Evolutionary conservation across 2,888 invertebrate species (phyloP).

Genomic region (Erannis defoliaria): DNA sequence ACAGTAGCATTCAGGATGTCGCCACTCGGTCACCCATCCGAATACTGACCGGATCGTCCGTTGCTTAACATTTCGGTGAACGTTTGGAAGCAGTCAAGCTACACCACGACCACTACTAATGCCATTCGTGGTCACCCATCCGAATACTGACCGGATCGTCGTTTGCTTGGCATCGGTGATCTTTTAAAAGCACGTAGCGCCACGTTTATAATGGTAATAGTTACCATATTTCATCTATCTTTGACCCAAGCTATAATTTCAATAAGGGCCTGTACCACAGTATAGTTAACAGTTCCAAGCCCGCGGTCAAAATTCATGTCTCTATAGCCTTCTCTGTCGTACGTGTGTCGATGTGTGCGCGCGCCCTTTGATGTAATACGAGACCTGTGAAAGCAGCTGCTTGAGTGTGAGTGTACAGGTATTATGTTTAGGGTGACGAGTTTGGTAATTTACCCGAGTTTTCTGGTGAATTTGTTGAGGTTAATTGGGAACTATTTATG

Average conservation of each 20-base stretch:
- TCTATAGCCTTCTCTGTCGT: constrained; percentile 40
- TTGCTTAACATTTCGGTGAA: no score
- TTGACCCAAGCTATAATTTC: constrained; percentile 7
- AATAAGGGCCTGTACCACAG: neutral
- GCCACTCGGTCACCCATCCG: no score
- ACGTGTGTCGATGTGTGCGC: constrained; percentile 34
- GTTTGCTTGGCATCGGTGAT: no score
- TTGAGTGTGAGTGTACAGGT: constrained; percentile 63
- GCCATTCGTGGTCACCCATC: no score
- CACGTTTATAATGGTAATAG: no score
- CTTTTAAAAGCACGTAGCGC: no score
- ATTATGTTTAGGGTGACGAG: constrained; percentile 48
- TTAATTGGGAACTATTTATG: neutral
- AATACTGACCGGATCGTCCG: no score
- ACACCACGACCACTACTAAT: no score
- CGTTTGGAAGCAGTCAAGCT: no score
- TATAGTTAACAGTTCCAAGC: neutral
- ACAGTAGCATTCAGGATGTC: no score
- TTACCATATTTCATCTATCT: neutral
- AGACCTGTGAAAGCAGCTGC: constrained; percentile 56
- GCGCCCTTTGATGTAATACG: constrained; percentile 58
- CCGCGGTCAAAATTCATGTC: constrained; percentile 39
- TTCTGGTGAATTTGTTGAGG: constrained; percentile 33
- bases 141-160: no score
- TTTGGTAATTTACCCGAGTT: constrained; percentile 39